Percentiles rank a stretch among this genome's conserved stretches.
These are phyloP conservation scores for Tachina grossa DNA, from an alignment of 2,888 invertebrate species.

Conservation along the genomic window DNA sequence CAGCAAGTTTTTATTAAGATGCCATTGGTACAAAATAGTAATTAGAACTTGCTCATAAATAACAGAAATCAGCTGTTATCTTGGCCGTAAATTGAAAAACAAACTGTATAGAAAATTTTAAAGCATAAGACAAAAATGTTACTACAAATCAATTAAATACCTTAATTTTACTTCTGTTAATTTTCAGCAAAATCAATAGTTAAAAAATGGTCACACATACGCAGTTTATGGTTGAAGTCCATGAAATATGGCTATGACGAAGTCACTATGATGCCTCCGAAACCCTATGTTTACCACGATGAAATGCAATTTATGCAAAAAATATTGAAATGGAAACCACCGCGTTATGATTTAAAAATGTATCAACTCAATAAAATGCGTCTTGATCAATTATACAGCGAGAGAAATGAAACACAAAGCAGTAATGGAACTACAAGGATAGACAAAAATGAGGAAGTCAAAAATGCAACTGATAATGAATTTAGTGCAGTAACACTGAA, in stretches of 20 bases:
- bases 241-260: slow-evolving; percentile 62
- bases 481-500: slow-evolving; percentile 1
- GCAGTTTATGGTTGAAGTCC: slow-evolving; percentile 59
- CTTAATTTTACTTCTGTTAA: not conserved
- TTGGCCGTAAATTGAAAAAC: too few species aligned
- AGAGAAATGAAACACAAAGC: slow-evolving; percentile 15
- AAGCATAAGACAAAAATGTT: too few species aligned
- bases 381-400: slow-evolving; percentile 37
- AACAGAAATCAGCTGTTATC: too few species aligned
- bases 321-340: slow-evolving; percentile 49
- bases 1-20: too few species aligned
- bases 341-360: slow-evolving; percentile 19
- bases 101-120: too few species aligned
- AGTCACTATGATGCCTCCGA: slow-evolving; percentile 39
- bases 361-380: not conserved
- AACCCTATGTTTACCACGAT: slow-evolving; percentile 60
- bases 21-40: too few species aligned
- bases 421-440: not conserved
- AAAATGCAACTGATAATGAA: not conserved
- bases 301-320: slow-evolving; percentile 63
- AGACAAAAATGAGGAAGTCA: not conserved
- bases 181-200: slow-evolving; percentile 45
- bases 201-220: slow-evolving; percentile 64
- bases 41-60: too few species aligned
- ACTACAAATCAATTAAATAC: too few species aligned